Evolutionary conservation across 2,888 invertebrate genomes (phyloP), one percentile per base, ranked within the genome.

Genomic region (Adelognathus sp.): DNA sequence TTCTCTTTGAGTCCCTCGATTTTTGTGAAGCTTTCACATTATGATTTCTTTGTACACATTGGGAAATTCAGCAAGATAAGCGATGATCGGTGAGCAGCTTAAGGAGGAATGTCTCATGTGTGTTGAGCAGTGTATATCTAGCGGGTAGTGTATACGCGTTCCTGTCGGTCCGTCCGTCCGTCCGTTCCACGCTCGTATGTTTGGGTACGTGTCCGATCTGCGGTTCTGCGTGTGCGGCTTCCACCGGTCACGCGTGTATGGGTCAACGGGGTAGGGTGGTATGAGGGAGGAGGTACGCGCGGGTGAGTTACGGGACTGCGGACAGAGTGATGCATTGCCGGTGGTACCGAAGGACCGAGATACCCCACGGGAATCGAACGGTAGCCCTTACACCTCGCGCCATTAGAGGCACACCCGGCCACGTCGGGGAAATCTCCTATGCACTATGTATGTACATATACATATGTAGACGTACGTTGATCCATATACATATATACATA

Each of bases 261-360:
- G 74, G 56, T 64, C 71, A 67, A 24, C 52, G 50, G n/a, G n/a
- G n/a, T n/a, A 44, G 27, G 70, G 44, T 56, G 75, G 54, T 64
- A 52, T 2, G 70, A 11, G 39, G 18, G 27, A 41, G 9, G 9
- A 39, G 60, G 76, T 70, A 44, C 41, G 61, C 64, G 82, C 81
- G 83, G n/a, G 87, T 90, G 90, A 91, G 89, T 90, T 91, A 90
- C 91, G 89, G 86, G 87, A 81, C 88, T 90, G 91, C 87, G 90
- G 91, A 91, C 91, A 90, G 90, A 87, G 90, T 91, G 91, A 91
- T 91, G 90, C 89, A 91, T 91, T 88, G 90, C 89, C 86, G 82
- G 80, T 75, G 82, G 81, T 89, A 87, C 87, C 87, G 87, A 86
- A 88, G 88, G 88, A 88, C 88, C 85, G 83, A 58, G 88, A 84